These are phyloP conservation scores for Octopus bimaculoides DNA, from an alignment of 1,140 invertebrate species.

Conservation along the genomic window DNA sequence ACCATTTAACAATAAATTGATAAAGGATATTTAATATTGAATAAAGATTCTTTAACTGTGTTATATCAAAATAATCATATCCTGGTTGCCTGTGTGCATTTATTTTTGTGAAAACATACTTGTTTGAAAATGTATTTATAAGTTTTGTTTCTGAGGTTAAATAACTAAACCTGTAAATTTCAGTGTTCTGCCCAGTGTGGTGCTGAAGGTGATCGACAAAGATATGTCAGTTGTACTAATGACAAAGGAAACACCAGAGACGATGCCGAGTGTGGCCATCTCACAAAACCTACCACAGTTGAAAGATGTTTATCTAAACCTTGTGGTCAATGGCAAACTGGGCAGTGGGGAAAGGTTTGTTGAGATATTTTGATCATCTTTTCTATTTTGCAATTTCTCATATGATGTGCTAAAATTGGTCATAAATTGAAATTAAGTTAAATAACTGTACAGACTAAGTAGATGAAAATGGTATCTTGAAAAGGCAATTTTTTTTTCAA, in stretches of 20 bases:
- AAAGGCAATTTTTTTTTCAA: no score
- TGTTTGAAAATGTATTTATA: slow-evolving; percentile 68
- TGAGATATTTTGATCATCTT: neutral
- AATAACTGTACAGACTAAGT: no score
- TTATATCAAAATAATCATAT: no score
- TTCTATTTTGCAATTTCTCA: no score
- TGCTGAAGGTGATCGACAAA: slow-evolving; percentile 41
- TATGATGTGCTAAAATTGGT: no score
- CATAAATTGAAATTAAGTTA: no score
- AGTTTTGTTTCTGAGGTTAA: neutral
- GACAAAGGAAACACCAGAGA: slow-evolving; percentile 29
- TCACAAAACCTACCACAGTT: slow-evolving; percentile 37
- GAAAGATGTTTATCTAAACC: slow-evolving; percentile 43
- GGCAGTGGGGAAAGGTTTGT: slow-evolving; percentile 58
- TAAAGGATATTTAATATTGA: no score
- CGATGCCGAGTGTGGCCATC: slow-evolving; percentile 44
- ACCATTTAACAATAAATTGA: no score
- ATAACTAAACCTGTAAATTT: neutral
- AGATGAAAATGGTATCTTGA: no score
- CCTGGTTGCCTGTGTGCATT: no score
- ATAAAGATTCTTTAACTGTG: no score
- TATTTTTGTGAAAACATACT: slow-evolving; percentile 62
- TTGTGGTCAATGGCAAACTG: slow-evolving; percentile 56
- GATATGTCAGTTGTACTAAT: slow-evolving; percentile 56
- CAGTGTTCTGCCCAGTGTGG: slow-evolving; percentile 46